A percentile compares a stretch with the other conserved stretches of the same genome.
Evolutionary conservation across 2,113 vertebrate genomes (phyloP).

Genomic region (Onychostruthus taczanowskii): DNA sequence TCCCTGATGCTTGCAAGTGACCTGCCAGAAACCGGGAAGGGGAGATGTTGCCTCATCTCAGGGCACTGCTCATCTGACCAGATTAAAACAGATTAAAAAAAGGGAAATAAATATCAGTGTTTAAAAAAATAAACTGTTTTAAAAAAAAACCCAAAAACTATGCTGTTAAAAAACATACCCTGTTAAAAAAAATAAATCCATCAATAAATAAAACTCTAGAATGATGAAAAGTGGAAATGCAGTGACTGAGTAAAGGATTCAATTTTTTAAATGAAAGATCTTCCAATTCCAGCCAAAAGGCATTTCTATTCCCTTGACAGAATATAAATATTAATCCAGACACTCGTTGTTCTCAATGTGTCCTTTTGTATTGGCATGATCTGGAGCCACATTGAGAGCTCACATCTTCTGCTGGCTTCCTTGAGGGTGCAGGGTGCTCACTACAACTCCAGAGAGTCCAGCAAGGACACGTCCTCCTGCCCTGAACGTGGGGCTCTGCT

Average conservation of each 20-base stretch:
- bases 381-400: not conserved
- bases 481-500: not conserved
- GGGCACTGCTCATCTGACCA: not conserved
- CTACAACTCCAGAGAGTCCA: not conserved
- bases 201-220: not conserved
- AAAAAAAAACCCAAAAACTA: not conserved
- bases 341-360: slow-evolving; percentile 2
- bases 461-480: not conserved
- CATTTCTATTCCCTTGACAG: slow-evolving; percentile 1
- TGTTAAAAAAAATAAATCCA: not conserved
- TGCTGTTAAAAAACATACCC: not conserved
- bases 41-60: not conserved
- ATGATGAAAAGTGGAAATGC: not conserved
- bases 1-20: not conserved
- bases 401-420: not conserved
- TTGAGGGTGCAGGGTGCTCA: rapidly evolving
- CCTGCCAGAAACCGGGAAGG: not conserved
- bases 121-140: not conserved
- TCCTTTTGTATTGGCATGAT: not conserved
- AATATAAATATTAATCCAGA: slow-evolving; percentile 44
- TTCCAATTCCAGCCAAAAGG: slow-evolving; percentile 28
- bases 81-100: not conserved
- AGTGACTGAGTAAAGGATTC: not conserved
- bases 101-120: not conserved
- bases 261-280: slow-evolving; percentile 12